These are phyloP conservation scores for Melanotaenia parkinsoni DNA, from an alignment of 2,797 vertebrate species.

Conservation along the genomic window DNA sequence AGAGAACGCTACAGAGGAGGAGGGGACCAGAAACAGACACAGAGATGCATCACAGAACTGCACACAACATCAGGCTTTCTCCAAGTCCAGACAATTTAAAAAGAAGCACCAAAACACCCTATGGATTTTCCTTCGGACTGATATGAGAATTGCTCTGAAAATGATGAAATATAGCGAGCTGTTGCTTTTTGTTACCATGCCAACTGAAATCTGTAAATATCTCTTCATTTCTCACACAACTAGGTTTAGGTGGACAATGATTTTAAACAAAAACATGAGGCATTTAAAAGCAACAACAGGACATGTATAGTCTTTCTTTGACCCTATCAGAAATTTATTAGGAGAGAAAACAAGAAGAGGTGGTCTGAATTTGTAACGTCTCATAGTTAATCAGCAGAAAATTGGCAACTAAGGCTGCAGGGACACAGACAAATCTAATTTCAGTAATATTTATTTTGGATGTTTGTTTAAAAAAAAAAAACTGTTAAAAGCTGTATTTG, in stretches of 20 bases:
- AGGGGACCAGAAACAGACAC: slow-evolving; percentile 69
- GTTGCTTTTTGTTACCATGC: slow-evolving; percentile 82
- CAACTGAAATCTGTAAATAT: slow-evolving; percentile 81
- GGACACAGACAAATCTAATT: background rate
- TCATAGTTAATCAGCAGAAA: background rate
- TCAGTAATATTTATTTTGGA: background rate
- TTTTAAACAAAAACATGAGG: slow-evolving; percentile 8
- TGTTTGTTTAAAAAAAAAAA: background rate
- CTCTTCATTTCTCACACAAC: slow-evolving; percentile 55
- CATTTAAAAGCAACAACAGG: slow-evolving; percentile 13
- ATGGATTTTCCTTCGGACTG: slow-evolving; percentile 43
- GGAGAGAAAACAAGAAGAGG: background rate
- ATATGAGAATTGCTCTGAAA: slow-evolving; percentile 54
- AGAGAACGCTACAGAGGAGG: slow-evolving; percentile 73
- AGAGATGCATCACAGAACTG: slow-evolving; percentile 53
- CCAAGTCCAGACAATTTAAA: slow-evolving; percentile 45
- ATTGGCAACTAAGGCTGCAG: slow-evolving; percentile 1
- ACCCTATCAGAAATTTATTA: background rate
- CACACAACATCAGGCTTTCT: slow-evolving; percentile 34
- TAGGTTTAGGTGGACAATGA: slow-evolving; percentile 52
- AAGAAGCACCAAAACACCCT: slow-evolving; percentile 46
- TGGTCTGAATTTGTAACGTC: background rate
- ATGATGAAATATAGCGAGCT: slow-evolving; percentile 62
- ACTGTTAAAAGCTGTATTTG: background rate
- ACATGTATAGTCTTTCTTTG: background rate